A percentile compares a stretch with the other conserved stretches of the same genome.
These are phyloP conservation scores for Discoglossus pictus DNA, from an alignment of 2,797 vertebrate species.

Conservation along the genomic window DNA sequence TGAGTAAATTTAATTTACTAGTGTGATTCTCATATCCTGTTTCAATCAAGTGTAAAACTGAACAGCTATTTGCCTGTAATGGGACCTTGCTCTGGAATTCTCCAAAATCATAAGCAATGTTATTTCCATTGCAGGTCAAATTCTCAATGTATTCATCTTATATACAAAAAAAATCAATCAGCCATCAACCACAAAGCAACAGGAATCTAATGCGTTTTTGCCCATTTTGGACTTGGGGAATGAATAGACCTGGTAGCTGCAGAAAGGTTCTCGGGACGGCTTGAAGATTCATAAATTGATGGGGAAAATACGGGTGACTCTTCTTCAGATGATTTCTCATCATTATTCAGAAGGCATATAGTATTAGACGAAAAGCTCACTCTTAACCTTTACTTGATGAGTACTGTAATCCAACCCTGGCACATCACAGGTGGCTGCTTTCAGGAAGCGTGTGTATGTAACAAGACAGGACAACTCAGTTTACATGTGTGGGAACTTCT, in stretches of 20 bases:
- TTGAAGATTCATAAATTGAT: slow-evolving; percentile 21
- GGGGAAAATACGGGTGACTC: slow-evolving; percentile 1
- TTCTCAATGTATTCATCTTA: slow-evolving; percentile 46
- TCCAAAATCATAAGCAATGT: slow-evolving; percentile 42
- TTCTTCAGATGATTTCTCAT: slow-evolving; percentile 30
- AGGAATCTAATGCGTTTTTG: slow-evolving; percentile 40
- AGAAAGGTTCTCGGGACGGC: slow-evolving; percentile 25
- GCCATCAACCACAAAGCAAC: slow-evolving; percentile 32
- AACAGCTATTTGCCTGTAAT: slow-evolving; percentile 43
- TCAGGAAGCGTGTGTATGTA: slow-evolving; percentile 10
- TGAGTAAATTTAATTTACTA: slow-evolving; percentile 49
- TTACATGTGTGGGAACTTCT: slow-evolving; percentile 7
- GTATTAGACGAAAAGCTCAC: slow-evolving; percentile 29
- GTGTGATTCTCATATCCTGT: slow-evolving; percentile 41
- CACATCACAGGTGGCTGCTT: slow-evolving; percentile 29
- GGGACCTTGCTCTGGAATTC: slow-evolving; percentile 38
- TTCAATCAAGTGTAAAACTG: slow-evolving; percentile 45
- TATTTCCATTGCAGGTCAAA: slow-evolving; percentile 48
- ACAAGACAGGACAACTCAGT: slow-evolving; percentile 9
- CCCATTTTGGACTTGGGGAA: slow-evolving; percentile 24
- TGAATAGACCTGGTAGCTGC: slow-evolving; percentile 22
- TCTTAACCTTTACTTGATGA: slow-evolving; percentile 38
- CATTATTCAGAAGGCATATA: slow-evolving; percentile 35
- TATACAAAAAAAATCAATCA: slow-evolving; percentile 47
- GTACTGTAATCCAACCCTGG: slow-evolving; percentile 24